These are phyloP conservation scores for Dysmachus trigonus DNA, from an alignment of 2,888 invertebrate genomes.

Conservation along the genomic window DNA sequence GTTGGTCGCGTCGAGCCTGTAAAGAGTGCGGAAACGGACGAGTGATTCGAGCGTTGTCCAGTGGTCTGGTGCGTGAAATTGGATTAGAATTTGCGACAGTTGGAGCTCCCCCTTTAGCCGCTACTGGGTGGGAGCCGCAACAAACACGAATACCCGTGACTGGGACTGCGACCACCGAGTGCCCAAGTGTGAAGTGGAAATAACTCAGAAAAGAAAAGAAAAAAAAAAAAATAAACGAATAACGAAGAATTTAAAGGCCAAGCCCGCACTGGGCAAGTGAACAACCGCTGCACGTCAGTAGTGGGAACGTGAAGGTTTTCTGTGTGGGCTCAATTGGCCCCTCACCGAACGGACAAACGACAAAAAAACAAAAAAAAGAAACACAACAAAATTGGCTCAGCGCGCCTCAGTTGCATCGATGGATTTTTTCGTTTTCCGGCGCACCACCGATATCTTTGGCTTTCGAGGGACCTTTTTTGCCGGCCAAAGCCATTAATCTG, in stretches of 20 bases:
- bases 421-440: neutral
- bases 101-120: neutral
- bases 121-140: neutral
- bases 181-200: conserved; percentile 10
- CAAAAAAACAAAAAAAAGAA: neutral
- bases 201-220: neutral
- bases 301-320: neutral
- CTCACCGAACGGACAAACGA: neutral
- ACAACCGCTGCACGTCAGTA: neutral
- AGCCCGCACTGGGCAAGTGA: conserved; percentile 2
- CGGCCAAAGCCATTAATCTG: neutral
- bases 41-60: neutral
- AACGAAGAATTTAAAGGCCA: neutral
- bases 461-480: neutral
- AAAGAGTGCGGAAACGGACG: neutral
- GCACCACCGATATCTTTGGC: neutral
- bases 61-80: neutral
- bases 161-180: neutral
- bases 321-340: neutral
- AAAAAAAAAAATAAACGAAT: neutral
- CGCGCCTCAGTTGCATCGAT: neutral
- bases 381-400: neutral
- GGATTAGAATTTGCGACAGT: conserved; percentile 9
- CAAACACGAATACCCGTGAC: neutral
- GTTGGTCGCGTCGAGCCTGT: neutral